These are phyloP conservation scores for Neostethus bicornis DNA, from an alignment of 2,797 vertebrate genomes.

Conservation along the genomic window DNA sequence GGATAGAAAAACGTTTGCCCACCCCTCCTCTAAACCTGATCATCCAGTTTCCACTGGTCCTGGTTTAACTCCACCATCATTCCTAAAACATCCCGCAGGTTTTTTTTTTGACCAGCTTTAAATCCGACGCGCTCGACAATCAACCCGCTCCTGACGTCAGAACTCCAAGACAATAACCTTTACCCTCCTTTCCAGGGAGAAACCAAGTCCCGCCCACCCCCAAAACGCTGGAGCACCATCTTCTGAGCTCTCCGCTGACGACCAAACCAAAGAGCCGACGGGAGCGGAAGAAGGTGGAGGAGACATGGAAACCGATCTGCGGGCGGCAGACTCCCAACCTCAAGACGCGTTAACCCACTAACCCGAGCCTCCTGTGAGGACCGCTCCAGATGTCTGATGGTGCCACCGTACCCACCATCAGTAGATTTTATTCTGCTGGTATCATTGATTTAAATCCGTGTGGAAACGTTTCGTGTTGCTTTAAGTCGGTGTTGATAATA, in stretches of 20 bases:
- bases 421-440: no score
- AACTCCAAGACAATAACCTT: no score
- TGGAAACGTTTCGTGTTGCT: conserved; percentile 2
- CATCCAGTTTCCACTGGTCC: no score
- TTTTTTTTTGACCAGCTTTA: conserved; percentile 23
- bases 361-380: conserved; percentile 46
- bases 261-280: conserved; percentile 46
- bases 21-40: no score
- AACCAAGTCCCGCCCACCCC: conserved; percentile 80
- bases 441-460: no score
- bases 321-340: conserved; percentile 66
- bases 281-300: conserved; percentile 40
- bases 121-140: conserved; percentile 59
- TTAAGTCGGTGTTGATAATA: conserved; percentile 37
- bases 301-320: conserved; percentile 49
- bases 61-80: no score
- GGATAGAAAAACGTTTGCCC: no score
- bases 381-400: conserved; percentile 40
- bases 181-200: conserved; percentile 67
- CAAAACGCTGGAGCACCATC: conserved; percentile 87
- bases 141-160: no score
- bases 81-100: no score
- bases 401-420: no score
- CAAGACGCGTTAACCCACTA: conserved; percentile 77
- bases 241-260: conserved; percentile 73